A percentile compares a stretch with the other conserved stretches of the same genome.
These are phyloP conservation scores for Archaeoteleia sp. DNA, from an alignment of 2,888 invertebrate species.

Conservation along the genomic window DNA sequence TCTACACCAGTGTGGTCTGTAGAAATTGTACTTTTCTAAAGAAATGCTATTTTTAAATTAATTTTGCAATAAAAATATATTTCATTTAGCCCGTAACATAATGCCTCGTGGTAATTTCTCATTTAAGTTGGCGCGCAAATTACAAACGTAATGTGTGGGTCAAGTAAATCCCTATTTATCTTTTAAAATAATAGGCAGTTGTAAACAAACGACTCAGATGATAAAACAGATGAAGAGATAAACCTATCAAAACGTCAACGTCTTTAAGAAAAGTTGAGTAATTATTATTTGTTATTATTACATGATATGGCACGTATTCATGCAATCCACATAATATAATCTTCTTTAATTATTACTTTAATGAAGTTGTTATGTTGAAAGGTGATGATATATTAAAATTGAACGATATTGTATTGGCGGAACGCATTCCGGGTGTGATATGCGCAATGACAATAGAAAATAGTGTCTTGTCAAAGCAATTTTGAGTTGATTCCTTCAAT, in stretches of 20 bases:
- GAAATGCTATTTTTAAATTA: too few species aligned
- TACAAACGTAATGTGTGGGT: constrained; percentile 2
- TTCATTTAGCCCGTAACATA: too few species aligned
- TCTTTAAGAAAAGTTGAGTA: neutral
- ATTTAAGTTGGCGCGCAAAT: constrained; percentile 5
- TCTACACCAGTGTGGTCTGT: too few species aligned
- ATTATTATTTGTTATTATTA: neutral
- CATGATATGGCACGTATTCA: neutral
- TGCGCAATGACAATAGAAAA: neutral
- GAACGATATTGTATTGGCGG: too few species aligned
- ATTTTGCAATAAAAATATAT: too few species aligned
- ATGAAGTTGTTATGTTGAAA: too few species aligned
- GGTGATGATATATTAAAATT: too few species aligned
- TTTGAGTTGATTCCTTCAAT: neutral
- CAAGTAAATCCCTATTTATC: constrained; percentile 14
- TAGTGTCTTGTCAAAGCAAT: constrained; percentile 1
- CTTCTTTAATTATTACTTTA: too few species aligned
- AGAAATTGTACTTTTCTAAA: too few species aligned
- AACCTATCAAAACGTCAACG: neutral
- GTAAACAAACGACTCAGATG: constrained; percentile 5
- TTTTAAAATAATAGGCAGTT: constrained; percentile 8
- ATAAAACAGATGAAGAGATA: constrained; percentile 10
- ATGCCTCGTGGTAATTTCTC: too few species aligned
- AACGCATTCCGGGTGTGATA: too few species aligned
- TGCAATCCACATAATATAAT: too few species aligned